Conservation (phyloP, 2,888 invertebrate genomes). For the Glaucopsyche alexis region DNA sequence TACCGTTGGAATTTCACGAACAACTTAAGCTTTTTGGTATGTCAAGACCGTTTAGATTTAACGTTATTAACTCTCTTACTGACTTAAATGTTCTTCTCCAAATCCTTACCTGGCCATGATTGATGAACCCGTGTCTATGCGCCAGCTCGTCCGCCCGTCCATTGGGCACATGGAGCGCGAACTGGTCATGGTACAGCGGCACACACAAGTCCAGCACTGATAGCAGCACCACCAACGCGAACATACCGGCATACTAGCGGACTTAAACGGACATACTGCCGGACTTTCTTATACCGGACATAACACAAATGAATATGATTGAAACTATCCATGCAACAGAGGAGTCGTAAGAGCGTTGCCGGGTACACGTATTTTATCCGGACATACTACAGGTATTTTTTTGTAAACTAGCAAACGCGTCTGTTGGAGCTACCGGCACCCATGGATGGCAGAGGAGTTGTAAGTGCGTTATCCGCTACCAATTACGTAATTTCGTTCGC, state of each 20-base stretch:
- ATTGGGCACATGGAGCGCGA: constrained; percentile 62
- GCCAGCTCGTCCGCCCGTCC: constrained; percentile 67
- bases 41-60: neutral
- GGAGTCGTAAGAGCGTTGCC: too few species aligned
- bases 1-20: neutral
- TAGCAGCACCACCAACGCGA: constrained; percentile 62
- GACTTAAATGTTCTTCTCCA: neutral
- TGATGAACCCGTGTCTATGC: constrained; percentile 71
- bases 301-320: too few species aligned
- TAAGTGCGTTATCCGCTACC: neutral
- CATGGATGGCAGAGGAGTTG: too few species aligned
- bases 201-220: constrained; percentile 70
- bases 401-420: neutral
- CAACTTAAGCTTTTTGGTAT: neutral
- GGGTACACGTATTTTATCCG: neutral
- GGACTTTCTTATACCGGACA: constrained; percentile 27
- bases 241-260: constrained; percentile 39
- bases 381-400: neutral
- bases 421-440: too few species aligned
- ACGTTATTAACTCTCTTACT: neutral
- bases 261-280: neutral
- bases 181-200: constrained; percentile 72
- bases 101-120: constrained; percentile 72
- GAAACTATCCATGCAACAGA: too few species aligned
- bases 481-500: constrained; percentile 32